Percentiles rank a stretch among this genome's conserved stretches.
These are phyloP conservation scores for Caenorhabditis imperialis DNA, from an alignment of 2,888 invertebrate species.

Conservation along the genomic window DNA sequence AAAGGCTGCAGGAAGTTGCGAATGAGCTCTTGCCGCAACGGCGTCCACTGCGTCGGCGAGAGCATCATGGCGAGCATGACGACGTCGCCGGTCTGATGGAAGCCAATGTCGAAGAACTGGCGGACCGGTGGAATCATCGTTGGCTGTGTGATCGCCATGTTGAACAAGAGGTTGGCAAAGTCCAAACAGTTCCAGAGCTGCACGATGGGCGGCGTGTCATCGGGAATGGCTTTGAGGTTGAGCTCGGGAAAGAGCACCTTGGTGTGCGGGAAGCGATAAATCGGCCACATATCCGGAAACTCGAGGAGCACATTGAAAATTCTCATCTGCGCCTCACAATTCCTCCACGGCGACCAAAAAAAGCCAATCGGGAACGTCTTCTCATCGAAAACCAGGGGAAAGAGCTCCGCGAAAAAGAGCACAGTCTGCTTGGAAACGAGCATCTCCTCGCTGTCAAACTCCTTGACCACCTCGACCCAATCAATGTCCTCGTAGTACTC, in stretches of 20 bases:
- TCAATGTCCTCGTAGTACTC: slow-evolving; percentile 81
- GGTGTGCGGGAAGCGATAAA: slow-evolving; percentile 91
- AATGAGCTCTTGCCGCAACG: slow-evolving; percentile 19
- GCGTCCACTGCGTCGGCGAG: slow-evolving; percentile 81
- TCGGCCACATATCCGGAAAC: slow-evolving; percentile 92
- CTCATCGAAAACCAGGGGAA: slow-evolving; percentile 83
- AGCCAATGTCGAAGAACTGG: slow-evolving; percentile 78
- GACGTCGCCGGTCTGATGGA: slow-evolving; percentile 87
- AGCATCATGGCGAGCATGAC: slow-evolving; percentile 90
- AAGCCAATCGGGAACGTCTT: slow-evolving; percentile 85
- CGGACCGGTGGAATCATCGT: slow-evolving; percentile 87
- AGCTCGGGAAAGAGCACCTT: slow-evolving; percentile 89
- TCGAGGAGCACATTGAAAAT: slow-evolving; percentile 89
- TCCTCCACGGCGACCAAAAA: slow-evolving; percentile 93
- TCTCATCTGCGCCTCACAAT: slow-evolving; percentile 82
- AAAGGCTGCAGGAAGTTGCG: slow-evolving; percentile 78
- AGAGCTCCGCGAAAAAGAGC: slow-evolving; percentile 86
- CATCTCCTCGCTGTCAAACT: slow-evolving; percentile 83
- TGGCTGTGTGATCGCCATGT: slow-evolving; percentile 87
- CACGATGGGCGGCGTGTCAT: slow-evolving; percentile 82
- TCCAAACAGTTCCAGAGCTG: slow-evolving; percentile 86
- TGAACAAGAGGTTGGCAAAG: slow-evolving; percentile 89
- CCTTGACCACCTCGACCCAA: slow-evolving; percentile 93
- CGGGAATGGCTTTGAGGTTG: slow-evolving; percentile 88
- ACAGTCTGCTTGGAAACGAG: slow-evolving; percentile 80